Conservation (phyloP, 1,140 invertebrate genomes). For the Sarcophaga peregrina region DNA sequence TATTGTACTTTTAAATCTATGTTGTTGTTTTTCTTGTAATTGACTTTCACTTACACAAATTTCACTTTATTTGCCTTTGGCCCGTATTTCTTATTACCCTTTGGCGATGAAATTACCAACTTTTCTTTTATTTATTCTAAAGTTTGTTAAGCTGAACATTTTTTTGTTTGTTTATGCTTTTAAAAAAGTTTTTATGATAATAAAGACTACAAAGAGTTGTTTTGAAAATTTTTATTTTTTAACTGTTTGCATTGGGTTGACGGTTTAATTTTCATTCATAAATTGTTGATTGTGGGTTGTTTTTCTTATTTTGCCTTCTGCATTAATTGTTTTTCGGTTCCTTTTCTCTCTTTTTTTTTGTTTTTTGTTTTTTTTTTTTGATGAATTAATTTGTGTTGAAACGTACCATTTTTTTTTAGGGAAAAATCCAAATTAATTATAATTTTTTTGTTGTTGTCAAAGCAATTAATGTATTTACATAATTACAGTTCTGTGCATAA, state of each 20-base stretch:
- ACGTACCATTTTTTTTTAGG: background rate
- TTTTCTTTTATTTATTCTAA: background rate
- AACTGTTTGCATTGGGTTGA: no score
- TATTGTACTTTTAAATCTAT: no score
- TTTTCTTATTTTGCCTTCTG: background rate
- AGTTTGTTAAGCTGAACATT: background rate
- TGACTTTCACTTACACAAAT: background rate
- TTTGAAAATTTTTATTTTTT: background rate
- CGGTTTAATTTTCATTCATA: background rate
- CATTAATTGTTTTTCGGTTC: background rate
- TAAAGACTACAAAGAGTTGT: background rate
- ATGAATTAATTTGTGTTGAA: background rate
- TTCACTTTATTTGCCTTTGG: background rate
- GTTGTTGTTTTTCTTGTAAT: no score
- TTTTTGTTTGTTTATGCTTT: background rate
- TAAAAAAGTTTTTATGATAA: background rate
- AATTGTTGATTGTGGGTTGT: background rate
- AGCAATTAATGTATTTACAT: background rate
- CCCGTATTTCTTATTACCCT: background rate
- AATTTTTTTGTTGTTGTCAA: background rate
- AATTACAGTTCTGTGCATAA: no score
- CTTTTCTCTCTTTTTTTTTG: no score
- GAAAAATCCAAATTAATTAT: background rate
- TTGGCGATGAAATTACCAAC: background rate
- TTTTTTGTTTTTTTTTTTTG: no score